Evolutionary conservation across 2,888 invertebrate genomes (phyloP), one percentile per base, ranked within the genome.

Genomic region (Eupithecia dodoneata): DNA sequence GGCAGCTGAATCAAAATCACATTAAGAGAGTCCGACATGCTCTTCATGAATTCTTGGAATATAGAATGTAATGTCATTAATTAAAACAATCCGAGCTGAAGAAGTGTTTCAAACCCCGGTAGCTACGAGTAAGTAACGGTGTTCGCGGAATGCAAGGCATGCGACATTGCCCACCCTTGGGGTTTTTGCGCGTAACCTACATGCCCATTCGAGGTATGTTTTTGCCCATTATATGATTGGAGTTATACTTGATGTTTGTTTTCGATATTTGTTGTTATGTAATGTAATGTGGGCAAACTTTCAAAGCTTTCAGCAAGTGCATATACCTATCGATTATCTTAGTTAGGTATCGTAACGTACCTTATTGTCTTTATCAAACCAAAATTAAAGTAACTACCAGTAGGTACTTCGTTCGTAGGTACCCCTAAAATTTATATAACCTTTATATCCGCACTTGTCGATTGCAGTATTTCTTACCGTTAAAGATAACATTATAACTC

Each of bases 141-240:
- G 47, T 30, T 47, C 47, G 47, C 47, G 70, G 70, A 70, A 70
- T 70, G 49, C 72, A 66, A 15, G 71, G 73, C 65, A 76, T 75
- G 75, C 73, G 73, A 73, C 75, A 77, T 75, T 71, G 77, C 73
- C 65, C 69, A 76, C 75, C 78, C 78, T 69, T 76, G 76, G 78
- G 78, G 44, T 74, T 78, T 74, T 76, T 78, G 69, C 76, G 63
- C 71, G 71, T 76, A 76, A 78, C 78, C 78, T 76, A 78, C 76
- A 78, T 78, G 76, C 44, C 73, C 76, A 76, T 78, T 63, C 71
- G 9, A n/a, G 44, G 71, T 55, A 44, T 63, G 66, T 73, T 75
- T n/a, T 73, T 70, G 45, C 52, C 72, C 72, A 44, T 70, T 77
- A 77, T 67, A 75, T 70, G 63, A 72, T 52, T 49, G 30, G n/a